phyloP scores from a whole-genome alignment of 2,797 vertebrate genomes.

The Delichon dasypus region DNA sequence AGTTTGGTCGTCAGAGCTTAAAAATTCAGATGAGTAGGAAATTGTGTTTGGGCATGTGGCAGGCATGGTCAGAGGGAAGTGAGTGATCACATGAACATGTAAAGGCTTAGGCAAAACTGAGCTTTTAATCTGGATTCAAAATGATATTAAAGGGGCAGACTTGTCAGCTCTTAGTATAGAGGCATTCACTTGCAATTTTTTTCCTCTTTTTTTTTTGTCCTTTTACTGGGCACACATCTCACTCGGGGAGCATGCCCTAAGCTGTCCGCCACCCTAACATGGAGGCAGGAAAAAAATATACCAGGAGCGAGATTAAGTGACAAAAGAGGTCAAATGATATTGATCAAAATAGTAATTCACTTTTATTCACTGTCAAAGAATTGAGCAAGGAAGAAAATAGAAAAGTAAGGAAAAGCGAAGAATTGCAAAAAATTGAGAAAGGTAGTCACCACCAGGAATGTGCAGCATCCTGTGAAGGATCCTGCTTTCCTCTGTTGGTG shows the following conservation, averaged over 20 bases:
- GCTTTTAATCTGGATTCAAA: neutral
- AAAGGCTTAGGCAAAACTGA: neutral
- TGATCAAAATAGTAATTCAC: neutral
- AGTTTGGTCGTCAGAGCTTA: neutral
- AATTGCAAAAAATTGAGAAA: neutral
- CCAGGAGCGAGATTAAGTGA: neutral
- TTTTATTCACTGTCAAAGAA: neutral
- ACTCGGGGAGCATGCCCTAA: neutral
- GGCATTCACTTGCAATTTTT: neutral
- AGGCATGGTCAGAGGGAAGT: neutral
- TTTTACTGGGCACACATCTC: neutral
- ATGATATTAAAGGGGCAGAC: neutral
- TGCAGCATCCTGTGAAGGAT: neutral
- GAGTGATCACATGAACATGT: rapidly evolving
- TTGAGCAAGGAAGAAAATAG: neutral
- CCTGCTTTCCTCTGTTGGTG: neutral
- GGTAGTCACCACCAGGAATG: neutral
- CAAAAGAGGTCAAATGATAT: neutral
- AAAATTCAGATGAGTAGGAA: neutral
- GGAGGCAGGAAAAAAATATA: neutral
- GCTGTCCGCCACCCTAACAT: rapidly evolving
- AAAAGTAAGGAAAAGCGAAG: neutral
- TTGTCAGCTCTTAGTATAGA: neutral
- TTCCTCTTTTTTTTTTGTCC: no score
- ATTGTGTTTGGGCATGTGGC: neutral